Base-by-base conservation (phyloP, 2,113 vertebrate species). In the Stercorarius parasiticus region DNA sequence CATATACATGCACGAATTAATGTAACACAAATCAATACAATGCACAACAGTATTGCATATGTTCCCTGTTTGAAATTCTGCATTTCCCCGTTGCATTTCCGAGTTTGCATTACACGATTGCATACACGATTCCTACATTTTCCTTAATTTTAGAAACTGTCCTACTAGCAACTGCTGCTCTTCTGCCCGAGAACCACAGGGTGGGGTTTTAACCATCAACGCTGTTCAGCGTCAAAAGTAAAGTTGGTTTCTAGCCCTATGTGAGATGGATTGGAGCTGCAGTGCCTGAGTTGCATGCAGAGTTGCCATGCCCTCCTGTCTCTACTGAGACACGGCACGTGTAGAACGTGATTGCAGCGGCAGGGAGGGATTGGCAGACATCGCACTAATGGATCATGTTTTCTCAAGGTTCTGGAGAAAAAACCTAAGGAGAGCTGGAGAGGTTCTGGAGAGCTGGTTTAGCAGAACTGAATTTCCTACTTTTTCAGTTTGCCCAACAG, bases 221-320 rank as follows among this genome's bases (percentile, higher is more conserved):
- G 3, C 11, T 15, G 15, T 6, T 70, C 45, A 32, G 21, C 1
- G 0, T 50, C 52, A 47, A 42, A 6, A 58, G 11, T 11, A 61
- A 91, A 91, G 9, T 3, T n/a, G 30, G 12, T 9, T 25, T 76
- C 32, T 36, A 4, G 2, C 25, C 36, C 8, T 3, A 25, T 29
- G 30, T 67, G 43, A 61, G 53, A 47, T 2, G 9, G 29, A 40
- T 0, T 25, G 36, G 56, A 85, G 22, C 21, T 29, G 29, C 43
- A 76, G 58, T 15, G 47, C 29, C 14, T 2, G 11, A 53, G 36
- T 2, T 81, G 42, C 26, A 40, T 1, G 2, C 14, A 62, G 36
- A 55, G 36, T 25, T 84, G 36, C 58, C 9, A 1, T 47, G 18
- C 7, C 20, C 13, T 83, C 30, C 40, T 49, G 22, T 3, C 23